phyloP scores from a whole-genome alignment of 53 echinoderm and acorn worm genomes.

The Crossaster papposus region DNA sequence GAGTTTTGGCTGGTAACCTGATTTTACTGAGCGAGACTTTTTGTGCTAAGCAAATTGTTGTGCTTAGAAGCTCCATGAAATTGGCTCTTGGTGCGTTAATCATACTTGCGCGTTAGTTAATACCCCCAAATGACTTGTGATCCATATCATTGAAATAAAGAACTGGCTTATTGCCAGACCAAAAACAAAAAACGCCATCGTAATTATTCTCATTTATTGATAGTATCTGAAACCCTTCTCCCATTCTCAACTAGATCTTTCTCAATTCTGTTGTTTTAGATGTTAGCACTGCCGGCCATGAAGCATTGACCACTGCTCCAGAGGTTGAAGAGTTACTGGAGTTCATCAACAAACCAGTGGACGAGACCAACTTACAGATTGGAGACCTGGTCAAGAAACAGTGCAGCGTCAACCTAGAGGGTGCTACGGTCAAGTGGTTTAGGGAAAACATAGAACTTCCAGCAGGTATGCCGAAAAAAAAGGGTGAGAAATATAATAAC shows the following conservation, averaged over 20 bases:
- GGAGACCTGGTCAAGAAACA: conserved; percentile 9
- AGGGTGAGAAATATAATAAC: no score
- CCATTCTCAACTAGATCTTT: neutral
- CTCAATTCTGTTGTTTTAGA: neutral
- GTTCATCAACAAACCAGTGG: neutral
- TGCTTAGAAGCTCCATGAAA: no score
- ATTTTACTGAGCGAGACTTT: no score
- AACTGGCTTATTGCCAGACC: no score
- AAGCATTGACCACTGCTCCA: neutral
- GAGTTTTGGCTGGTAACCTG: no score
- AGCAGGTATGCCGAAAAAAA: neutral
- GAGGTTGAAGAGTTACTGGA: neutral
- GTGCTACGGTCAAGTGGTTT: conserved; percentile 26
- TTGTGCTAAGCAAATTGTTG: no score
- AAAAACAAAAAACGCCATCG: no score
- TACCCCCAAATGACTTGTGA: no score
- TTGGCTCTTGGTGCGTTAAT: no score
- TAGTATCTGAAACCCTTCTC: neutral
- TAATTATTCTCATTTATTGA: no score
- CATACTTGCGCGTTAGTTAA: no score
- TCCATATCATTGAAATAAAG: no score
- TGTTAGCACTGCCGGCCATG: neutral
- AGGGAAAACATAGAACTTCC: neutral
- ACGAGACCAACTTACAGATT: neutral
- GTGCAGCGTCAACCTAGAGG: conserved; percentile 34